Conservation (phyloP, 2,888 invertebrate genomes). For the Notodonta dromedarius region DNA sequence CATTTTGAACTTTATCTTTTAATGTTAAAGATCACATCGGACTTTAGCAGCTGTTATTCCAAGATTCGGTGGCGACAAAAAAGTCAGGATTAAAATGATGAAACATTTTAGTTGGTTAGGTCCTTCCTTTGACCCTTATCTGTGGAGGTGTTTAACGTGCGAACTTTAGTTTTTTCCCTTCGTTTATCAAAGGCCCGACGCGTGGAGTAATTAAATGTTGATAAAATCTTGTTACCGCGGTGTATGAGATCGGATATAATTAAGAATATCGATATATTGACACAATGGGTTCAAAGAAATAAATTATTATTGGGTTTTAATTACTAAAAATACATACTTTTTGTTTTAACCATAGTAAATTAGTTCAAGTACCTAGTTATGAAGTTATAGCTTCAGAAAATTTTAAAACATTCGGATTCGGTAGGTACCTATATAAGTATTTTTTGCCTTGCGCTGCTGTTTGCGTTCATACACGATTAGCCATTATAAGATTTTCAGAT, state of each 20-base stretch:
- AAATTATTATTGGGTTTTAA: too few species aligned
- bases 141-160: conserved; percentile 45
- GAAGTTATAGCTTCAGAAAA: too few species aligned
- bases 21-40: conserved; percentile 11
- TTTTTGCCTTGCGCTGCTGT: too few species aligned
- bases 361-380: too few species aligned
- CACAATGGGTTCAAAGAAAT: too few species aligned
- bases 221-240: conserved; percentile 29
- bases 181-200: conserved; percentile 21
- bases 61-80: conserved; percentile 37
- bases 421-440: too few species aligned
- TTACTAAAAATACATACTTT: too few species aligned
- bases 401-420: too few species aligned
- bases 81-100: conserved; percentile 54
- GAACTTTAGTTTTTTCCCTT: conserved; percentile 39
- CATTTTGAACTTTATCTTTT: conserved; percentile 44
- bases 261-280: too few species aligned
- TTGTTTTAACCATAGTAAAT: too few species aligned
- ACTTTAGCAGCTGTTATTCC: not conserved
- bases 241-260: conserved; percentile 25
- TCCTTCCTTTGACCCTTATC: conserved; percentile 46
- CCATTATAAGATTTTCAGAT: too few species aligned
- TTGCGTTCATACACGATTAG: too few species aligned
- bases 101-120: conserved; percentile 42
- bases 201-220: conserved; percentile 39